Percentiles rank a stretch among this genome's conserved stretches.
phyloP scores from a whole-genome alignment of 2,797 vertebrate species.

The Gymnothorax javanicus region DNA sequence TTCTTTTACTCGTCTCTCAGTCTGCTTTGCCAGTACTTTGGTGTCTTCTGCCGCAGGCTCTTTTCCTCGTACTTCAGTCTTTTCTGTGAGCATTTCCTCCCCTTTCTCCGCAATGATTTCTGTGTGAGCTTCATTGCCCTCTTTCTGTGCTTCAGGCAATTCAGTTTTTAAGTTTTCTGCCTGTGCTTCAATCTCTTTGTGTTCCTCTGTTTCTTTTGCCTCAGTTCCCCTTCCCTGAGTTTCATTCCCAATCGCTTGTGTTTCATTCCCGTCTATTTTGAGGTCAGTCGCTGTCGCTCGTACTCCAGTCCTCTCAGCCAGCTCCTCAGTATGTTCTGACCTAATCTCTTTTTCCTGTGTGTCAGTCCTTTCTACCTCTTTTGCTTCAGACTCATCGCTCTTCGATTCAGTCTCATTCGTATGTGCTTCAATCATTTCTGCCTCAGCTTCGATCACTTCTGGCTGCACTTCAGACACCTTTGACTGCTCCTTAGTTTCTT shows the following conservation, averaged over 20 bases:
- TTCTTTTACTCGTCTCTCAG: constrained; percentile 33
- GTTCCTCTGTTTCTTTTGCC: no score
- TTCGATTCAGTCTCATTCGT: constrained; percentile 11
- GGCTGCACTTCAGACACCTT: constrained; percentile 9
- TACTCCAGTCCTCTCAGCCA: neutral
- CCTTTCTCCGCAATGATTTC: neutral
- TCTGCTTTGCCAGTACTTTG: constrained; percentile 29
- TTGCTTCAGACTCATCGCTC: constrained; percentile 16
- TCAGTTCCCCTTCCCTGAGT: no score
- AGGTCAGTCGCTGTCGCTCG: neutral
- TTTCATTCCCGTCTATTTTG: neutral
- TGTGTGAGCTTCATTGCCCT: neutral
- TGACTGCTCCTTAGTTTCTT: neutral
- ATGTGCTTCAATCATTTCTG: constrained; percentile 3
- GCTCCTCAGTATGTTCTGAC: constrained; percentile 4
- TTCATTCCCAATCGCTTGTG: neutral
- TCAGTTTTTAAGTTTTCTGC: constrained; percentile 7
- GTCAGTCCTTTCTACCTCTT: constrained; percentile 38
- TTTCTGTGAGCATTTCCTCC: neutral
- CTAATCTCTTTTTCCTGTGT: constrained; percentile 49
- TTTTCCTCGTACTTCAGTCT: neutral
- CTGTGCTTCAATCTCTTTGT: constrained; percentile 39
- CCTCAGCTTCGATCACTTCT: neutral
- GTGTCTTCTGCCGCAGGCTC: neutral
- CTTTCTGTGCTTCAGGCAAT: neutral